Evolutionary conservation across 2,888 invertebrate genomes (phyloP).

Genomic region (Halictus quadricinctus): DNA sequence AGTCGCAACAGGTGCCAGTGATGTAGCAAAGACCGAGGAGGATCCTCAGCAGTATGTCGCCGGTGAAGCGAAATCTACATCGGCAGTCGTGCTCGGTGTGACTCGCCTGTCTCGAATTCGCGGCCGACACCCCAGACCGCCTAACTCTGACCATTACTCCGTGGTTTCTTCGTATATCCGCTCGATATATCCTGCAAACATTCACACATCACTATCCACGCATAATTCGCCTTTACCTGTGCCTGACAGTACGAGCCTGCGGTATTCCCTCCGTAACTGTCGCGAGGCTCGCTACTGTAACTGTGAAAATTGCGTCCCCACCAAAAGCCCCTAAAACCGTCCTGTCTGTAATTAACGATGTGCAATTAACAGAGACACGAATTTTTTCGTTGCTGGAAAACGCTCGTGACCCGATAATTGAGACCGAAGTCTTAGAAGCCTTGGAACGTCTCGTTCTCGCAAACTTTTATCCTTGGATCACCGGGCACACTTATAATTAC

Average conservation of each 20-base stretch:
- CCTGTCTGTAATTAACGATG: neutral
- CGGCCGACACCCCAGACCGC: slow-evolving; percentile 59
- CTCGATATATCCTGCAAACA: slow-evolving; percentile 51
- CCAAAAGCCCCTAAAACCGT: neutral
- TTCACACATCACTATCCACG: slow-evolving; percentile 10
- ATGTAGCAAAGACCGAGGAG: slow-evolving; percentile 60
- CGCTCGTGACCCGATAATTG: neutral
- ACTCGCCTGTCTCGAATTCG: slow-evolving; percentile 60
- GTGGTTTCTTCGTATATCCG: slow-evolving; percentile 49
- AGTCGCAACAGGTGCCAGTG: slow-evolving; percentile 42
- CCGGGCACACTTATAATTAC: slow-evolving; percentile 14
- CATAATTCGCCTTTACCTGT: neutral
- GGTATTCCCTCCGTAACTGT: too few species aligned
- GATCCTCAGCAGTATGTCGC: slow-evolving; percentile 57
- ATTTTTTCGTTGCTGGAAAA: slow-evolving; percentile 1
- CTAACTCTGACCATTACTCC: slow-evolving; percentile 71
- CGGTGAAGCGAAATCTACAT: slow-evolving; percentile 24
- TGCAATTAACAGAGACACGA: neutral
- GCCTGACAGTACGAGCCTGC: too few species aligned
- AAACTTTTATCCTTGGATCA: slow-evolving; percentile 17
- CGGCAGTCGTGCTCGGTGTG: slow-evolving; percentile 46
- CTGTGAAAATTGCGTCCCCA: too few species aligned
- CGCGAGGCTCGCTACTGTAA: too few species aligned
- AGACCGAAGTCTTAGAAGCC: slow-evolving; percentile 28
- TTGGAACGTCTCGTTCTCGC: slow-evolving; percentile 21